Base-by-base conservation (phyloP, 1,140 invertebrate species). In the Platyscapa corneri region DNA sequence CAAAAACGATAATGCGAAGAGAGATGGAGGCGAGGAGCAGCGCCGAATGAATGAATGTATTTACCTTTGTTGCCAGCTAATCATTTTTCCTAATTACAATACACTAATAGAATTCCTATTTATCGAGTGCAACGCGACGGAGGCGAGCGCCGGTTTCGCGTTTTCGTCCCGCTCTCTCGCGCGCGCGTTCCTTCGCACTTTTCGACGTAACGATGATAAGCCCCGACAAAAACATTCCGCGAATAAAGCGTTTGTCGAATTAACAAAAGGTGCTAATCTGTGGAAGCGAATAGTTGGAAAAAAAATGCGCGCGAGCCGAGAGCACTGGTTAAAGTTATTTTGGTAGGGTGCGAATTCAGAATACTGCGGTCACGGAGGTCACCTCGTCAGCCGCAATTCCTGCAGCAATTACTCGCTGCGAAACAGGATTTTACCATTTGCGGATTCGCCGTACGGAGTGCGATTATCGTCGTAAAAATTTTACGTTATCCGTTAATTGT, bases 351-450 rank as follows among this genome's bases (percentile, higher is more conserved):
- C 6, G 46, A 84, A 79, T 79, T 79, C 65, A 77, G 65, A 79
- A 84, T 84, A 79, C 42, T 85, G 83, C 30, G 83, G 83, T 84
- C 76, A 56, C 39, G 18, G 83, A 79, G 83, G 83, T 85, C 77
- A 75, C 83, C 60, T 83, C 60, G 39, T n/a, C 39, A 49, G 67
- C 77, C 83, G 37, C 77, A 85, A 85, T 75, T 74, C 30, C 42
- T 64, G 16, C 77, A 18, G 23, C 27, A 30, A 14, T 64, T 78
- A 42, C 49, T 56, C 14, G 16, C 49, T 64, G 27, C 64, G 34
- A 85, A 85, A 85, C 65, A 67, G 65, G 77, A 85, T 75, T 85
- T 80, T 77, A 60, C 76, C 83, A 80, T 80, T 85, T 85, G 67
- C 53, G 64, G 77, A 37, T 49, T 60, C 64, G 27, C 49, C 27